These are phyloP conservation scores for Corydoras maculifer DNA, from an alignment of 2,113 vertebrate genomes.

Conservation along the genomic window DNA sequence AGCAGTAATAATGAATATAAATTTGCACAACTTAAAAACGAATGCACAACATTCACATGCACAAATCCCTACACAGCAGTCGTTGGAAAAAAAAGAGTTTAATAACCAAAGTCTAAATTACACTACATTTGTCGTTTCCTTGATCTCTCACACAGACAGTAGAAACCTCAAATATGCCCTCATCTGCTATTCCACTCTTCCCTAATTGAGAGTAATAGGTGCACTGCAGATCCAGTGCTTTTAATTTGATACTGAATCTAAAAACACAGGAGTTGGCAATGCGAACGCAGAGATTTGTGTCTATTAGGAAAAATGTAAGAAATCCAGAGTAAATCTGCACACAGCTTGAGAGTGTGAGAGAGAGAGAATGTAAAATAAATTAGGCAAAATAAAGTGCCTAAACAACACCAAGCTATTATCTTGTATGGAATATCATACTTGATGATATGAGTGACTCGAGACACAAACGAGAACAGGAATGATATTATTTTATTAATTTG, in stretches of 20 bases:
- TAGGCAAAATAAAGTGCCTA: not conserved
- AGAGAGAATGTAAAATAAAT: not conserved
- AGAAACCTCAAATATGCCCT: slow-evolving; percentile 37
- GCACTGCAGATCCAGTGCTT: slow-evolving; percentile 33
- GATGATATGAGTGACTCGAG: too few relatives aligned
- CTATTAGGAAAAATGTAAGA: slow-evolving; percentile 33
- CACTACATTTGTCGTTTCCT: slow-evolving; percentile 16
- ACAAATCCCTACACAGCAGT: slow-evolving; percentile 5
- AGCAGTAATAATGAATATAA: too few relatives aligned
- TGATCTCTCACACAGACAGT: slow-evolving; percentile 4
- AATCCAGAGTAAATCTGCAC: slow-evolving; percentile 15
- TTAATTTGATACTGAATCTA: slow-evolving; percentile 36
- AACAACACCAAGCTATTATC: not conserved
- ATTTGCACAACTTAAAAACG: not conserved
- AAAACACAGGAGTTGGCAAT: slow-evolving; percentile 28
- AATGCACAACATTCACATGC: not conserved
- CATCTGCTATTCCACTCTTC: slow-evolving; percentile 27
- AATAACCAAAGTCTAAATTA: not conserved
- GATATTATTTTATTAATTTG: too few relatives aligned
- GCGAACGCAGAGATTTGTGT: slow-evolving; percentile 32
- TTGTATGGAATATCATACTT: too few relatives aligned
- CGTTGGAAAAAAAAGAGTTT: not conserved
- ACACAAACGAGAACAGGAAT: too few relatives aligned
- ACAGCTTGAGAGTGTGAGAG: not conserved
- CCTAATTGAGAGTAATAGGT: slow-evolving; percentile 29